These are phyloP conservation scores for Borostomias antarcticus DNA, from an alignment of 2,797 vertebrate genomes.

Conservation along the genomic window DNA sequence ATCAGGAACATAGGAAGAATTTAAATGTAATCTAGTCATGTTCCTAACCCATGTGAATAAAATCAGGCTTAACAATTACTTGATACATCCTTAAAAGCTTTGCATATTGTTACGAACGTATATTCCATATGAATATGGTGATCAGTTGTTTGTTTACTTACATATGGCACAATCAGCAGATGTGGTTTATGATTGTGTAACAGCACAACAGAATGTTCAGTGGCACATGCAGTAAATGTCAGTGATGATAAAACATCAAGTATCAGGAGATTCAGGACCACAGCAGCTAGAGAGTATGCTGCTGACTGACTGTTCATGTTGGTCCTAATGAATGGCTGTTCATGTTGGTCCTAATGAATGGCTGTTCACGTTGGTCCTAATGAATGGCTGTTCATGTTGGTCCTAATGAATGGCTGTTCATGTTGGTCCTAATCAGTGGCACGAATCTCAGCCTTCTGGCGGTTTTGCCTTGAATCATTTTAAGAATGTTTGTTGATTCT, in stretches of 20 bases:
- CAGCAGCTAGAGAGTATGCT: not conserved
- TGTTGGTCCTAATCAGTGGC: not conserved
- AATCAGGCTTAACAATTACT: not conserved
- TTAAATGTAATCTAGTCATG: not conserved
- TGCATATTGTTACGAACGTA: slow-evolving; percentile 8
- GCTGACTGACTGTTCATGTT: not conserved
- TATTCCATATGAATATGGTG: not conserved
- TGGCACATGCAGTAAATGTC: slow-evolving; percentile 7
- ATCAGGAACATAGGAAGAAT: not conserved
- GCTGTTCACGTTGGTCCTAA: not conserved
- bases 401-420: not conserved
- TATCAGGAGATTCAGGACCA: not conserved
- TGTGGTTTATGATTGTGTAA: not conserved
- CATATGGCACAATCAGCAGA: slow-evolving; percentile 9
- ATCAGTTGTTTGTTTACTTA: not conserved
- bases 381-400: not conserved
- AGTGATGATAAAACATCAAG: not conserved
- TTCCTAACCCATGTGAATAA: not conserved
- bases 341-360: no score
- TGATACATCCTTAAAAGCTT: not conserved
- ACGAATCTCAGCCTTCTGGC: slow-evolving; percentile 2
- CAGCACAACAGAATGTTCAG: slow-evolving; percentile 8
- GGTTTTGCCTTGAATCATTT: slow-evolving; percentile 2
- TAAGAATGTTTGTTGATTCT: not conserved
- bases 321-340: not conserved